A percentile compares a stretch with the other conserved stretches of the same genome.
Evolutionary conservation across 2,113 vertebrate species (phyloP).

Genomic region (Platichthys flesus): DNA sequence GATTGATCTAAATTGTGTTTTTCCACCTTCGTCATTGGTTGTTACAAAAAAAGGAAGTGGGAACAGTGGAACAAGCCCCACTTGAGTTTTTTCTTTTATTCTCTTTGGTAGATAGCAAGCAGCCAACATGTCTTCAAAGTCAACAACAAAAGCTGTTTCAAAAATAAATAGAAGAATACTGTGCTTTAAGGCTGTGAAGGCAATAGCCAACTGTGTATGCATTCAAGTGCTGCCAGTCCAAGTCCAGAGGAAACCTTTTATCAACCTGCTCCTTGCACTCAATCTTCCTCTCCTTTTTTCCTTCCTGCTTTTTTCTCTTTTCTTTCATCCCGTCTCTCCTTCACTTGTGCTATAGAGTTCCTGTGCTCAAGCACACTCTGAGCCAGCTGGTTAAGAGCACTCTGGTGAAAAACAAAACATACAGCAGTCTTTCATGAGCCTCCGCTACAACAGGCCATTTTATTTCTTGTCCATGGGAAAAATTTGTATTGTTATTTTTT

Average conservation of each 20-base stretch:
- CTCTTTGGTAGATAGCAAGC: slow-evolving; percentile 28
- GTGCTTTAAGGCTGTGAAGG: slow-evolving; percentile 49
- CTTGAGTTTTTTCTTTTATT: slow-evolving; percentile 26
- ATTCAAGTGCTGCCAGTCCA: slow-evolving; percentile 55
- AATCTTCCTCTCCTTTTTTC: slow-evolving; percentile 20
- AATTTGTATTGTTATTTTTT: background rate
- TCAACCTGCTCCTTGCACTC: slow-evolving; percentile 34
- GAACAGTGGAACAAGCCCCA: slow-evolving; percentile 27
- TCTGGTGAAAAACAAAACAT: slow-evolving; percentile 49
- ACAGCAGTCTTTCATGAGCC: slow-evolving; percentile 39
- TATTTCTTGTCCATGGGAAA: background rate
- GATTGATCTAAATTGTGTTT: slow-evolving; percentile 17
- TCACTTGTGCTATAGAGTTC: slow-evolving; percentile 30
- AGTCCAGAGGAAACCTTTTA: slow-evolving; percentile 54
- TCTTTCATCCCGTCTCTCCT: slow-evolving; percentile 31
- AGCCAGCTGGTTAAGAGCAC: slow-evolving; percentile 47
- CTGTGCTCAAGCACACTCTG: slow-evolving; percentile 12
- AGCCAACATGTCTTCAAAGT: slow-evolving; percentile 34
- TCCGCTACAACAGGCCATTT: slow-evolving; percentile 21
- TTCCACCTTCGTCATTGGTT: slow-evolving; percentile 26
- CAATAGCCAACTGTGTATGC: slow-evolving; percentile 38
- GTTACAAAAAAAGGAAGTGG: slow-evolving; percentile 31
- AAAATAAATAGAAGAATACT: slow-evolving; percentile 33
- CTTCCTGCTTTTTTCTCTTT: slow-evolving; percentile 19
- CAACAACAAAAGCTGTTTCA: slow-evolving; percentile 39